Conservation (phyloP, 2,888 invertebrate genomes). For the Caradrina kadenii region DNA sequence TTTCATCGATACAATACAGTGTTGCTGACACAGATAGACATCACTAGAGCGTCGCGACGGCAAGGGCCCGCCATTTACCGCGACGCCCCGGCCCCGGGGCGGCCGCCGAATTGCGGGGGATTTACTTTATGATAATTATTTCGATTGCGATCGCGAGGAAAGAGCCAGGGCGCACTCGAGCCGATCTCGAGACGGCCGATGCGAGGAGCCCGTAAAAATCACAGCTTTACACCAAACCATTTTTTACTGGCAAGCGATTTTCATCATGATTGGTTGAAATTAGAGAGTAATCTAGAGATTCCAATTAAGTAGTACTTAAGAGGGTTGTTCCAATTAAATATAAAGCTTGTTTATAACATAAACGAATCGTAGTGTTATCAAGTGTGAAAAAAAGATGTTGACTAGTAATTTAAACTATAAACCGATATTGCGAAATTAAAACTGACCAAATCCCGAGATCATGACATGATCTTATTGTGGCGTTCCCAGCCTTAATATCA, state of each 20-base stretch:
- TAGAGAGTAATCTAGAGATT: slow-evolving; percentile 74
- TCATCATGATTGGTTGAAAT: slow-evolving; percentile 76
- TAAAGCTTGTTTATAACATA: slow-evolving; percentile 61
- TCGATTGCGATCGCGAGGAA: slow-evolving; percentile 87
- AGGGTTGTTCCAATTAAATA: slow-evolving; percentile 66
- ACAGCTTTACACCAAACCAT: slow-evolving; percentile 76
- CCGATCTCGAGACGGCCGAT: slow-evolving; percentile 76
- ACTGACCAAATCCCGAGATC: neutral
- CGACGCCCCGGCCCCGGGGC: slow-evolving; percentile 79
- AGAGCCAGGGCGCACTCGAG: slow-evolving; percentile 79
- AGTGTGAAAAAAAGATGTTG: slow-evolving; percentile 1
- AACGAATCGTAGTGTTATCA: slow-evolving; percentile 39
- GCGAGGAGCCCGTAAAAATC: slow-evolving; percentile 81
- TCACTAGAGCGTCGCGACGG: slow-evolving; percentile 77
- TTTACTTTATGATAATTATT: slow-evolving; percentile 90
- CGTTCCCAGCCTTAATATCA: slow-evolving; percentile 1
- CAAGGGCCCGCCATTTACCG: slow-evolving; percentile 82
- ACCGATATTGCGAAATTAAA: slow-evolving; percentile 19
- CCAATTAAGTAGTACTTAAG: slow-evolving; percentile 71
- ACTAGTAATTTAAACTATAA: slow-evolving; percentile 12
- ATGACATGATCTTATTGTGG: neutral
- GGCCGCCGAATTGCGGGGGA: slow-evolving; percentile 87
- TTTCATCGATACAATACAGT: slow-evolving; percentile 71
- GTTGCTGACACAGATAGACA: slow-evolving; percentile 69
- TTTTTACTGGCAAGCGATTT: slow-evolving; percentile 77